These are phyloP conservation scores for Pterois miles DNA, from an alignment of 2,797 vertebrate genomes.

Conservation along the genomic window DNA sequence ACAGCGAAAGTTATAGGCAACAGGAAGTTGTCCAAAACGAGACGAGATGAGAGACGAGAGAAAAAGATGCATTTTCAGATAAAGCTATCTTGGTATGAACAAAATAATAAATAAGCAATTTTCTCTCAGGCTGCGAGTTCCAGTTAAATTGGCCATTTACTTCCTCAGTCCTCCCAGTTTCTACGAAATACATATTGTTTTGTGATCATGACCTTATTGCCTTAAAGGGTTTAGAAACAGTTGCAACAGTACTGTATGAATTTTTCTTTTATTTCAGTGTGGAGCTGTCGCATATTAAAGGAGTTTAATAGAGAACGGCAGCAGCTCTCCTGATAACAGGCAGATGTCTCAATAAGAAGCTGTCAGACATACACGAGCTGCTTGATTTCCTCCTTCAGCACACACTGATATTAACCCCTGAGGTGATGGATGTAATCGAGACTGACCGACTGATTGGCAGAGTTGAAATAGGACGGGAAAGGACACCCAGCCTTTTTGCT, in stretches of 20 bases:
- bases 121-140: not conserved
- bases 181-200: not conserved
- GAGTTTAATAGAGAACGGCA: not conserved
- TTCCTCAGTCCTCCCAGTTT: not conserved
- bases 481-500: slow-evolving; percentile 10
- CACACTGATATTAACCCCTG: slow-evolving; percentile 4
- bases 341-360: slow-evolving; percentile 5
- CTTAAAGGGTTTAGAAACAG: not conserved
- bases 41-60: too few relatives aligned
- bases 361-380: slow-evolving; percentile 6
- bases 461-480: slow-evolving; percentile 23
- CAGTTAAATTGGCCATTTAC: not conserved
- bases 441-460: slow-evolving; percentile 33
- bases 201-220: not conserved
- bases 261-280: not conserved
- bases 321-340: slow-evolving; percentile 8
- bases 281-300: not conserved
- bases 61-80: not conserved
- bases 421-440: not conserved
- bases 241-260: not conserved
- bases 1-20: not conserved
- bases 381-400: slow-evolving; percentile 2
- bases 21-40: not conserved
- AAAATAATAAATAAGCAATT: not conserved
- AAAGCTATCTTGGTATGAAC: not conserved